These are phyloP conservation scores for Dynastes maya DNA, from an alignment of 2,888 invertebrate species.

Conservation along the genomic window DNA sequence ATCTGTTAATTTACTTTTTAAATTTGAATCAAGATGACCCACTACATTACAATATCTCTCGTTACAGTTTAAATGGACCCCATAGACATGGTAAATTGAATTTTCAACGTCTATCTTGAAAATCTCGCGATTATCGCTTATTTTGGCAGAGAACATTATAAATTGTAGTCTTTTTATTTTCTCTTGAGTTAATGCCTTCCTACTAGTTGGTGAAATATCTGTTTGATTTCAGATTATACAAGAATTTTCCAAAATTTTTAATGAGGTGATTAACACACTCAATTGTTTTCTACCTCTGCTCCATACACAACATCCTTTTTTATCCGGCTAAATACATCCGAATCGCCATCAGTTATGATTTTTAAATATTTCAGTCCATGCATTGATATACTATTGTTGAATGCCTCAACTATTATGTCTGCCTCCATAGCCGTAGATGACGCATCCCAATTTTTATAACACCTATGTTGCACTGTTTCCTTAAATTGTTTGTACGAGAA, in stretches of 20 bases:
- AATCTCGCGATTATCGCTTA: background rate
- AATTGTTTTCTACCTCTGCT: conserved; percentile 58
- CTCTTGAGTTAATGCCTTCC: conserved; percentile 35
- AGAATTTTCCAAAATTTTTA: conserved; percentile 49
- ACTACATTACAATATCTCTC: conserved; percentile 47
- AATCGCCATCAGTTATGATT: conserved; percentile 65
- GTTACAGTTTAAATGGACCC: conserved; percentile 57
- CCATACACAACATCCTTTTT: conserved; percentile 58
- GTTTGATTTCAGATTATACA: conserved; percentile 44
- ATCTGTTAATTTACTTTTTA: conserved; percentile 12
- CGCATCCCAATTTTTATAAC: conserved; percentile 55
- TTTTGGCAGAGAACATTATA: background rate
- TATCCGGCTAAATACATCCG: conserved; percentile 61
- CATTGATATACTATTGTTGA: conserved; percentile 59
- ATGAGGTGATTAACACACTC: conserved; percentile 63
- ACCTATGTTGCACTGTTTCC: conserved; percentile 10
- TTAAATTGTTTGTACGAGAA: conserved; percentile 56
- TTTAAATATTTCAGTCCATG: conserved; percentile 60
- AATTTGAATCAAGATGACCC: conserved; percentile 12
- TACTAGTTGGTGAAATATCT: background rate
- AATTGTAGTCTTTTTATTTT: conserved; percentile 15
- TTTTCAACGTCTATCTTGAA: conserved; percentile 28
- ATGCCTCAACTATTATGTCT: conserved; percentile 63
- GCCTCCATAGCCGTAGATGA: conserved; percentile 64
- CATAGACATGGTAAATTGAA: conserved; percentile 58